Evolutionary conservation across 2,888 invertebrate species (phyloP), one percentile per base, ranked within the genome.

Genomic region (Ichneumoninae sp.): DNA sequence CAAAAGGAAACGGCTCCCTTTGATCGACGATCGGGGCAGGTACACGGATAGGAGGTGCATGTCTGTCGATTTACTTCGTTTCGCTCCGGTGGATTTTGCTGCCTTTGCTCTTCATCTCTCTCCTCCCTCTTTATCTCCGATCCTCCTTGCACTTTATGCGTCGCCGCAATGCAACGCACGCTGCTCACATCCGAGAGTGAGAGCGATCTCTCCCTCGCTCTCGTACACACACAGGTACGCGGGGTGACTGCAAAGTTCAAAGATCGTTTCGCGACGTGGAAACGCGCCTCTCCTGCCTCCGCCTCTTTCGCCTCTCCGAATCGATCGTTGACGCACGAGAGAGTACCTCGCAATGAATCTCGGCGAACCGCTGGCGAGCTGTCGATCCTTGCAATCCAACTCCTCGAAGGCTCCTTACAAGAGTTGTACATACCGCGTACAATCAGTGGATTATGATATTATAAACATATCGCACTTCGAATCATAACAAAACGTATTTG

Each of bases 11-110:
- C 80, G 83, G 83, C 83, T 83, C 75, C 79, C 87, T 87, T 87
- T 87, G 87, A 87, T 86, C 85, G 86, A 86, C 85, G 86, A 86
- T 78, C 83, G 70, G 74, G 50, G 79, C 82, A 80, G 82, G 83
- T 83, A 81, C 76, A 86, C 85, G 62, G 70, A 79, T 75, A 83
- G 84, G 69, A 84, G 86, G 72, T 86, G 82, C 83, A 86, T 86
- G 86, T 87, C 86, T 83, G 83, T 84, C 87, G 84, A 87, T 87
- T 87, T 86, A 85, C 83, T 86, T 77, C 80, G 86, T 81, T 80
- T 83, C 81, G 83, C 84, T 80, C 80, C 78, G 80, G 50, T 80
- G 80, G 60, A 82, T 68, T 72, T 26, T 57, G 54, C 76, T 80
- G 60, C 72, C 62, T 78, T 70, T 68, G 78, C 83, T 26, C 81